Conservation (phyloP, 2,113 vertebrate genomes). For the Bufo gargarizans region DNA sequence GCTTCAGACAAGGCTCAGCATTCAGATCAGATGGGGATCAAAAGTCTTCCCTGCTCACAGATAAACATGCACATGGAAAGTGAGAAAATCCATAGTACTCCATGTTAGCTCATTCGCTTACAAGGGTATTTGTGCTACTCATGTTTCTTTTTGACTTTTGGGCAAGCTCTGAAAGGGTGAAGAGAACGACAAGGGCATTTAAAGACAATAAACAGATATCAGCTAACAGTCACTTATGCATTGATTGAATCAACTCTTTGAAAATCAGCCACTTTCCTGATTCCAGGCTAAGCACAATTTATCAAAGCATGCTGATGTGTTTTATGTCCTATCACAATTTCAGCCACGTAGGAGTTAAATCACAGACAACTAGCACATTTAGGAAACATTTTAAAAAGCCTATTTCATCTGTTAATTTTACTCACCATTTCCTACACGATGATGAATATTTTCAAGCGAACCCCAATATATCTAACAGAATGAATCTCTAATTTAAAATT, state of each 20-base stretch:
- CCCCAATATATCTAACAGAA: not conserved
- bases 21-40: slow-evolving; percentile 35
- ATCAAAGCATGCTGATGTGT: slow-evolving; percentile 3
- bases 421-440: not conserved
- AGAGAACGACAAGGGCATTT: not conserved
- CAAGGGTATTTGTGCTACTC: slow-evolving; percentile 19
- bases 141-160: not conserved
- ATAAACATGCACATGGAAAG: not conserved
- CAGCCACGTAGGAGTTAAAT: not conserved
- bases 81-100: slow-evolving; percentile 14
- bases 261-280: not conserved
- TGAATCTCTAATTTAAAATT: no score
- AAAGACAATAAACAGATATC: not conserved
- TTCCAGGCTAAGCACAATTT: not conserved
- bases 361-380: not conserved
- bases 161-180: not conserved
- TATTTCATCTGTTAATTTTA: not conserved
- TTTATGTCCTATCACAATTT: not conserved
- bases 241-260: slow-evolving; percentile 24
- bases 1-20: not conserved
- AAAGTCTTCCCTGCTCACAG: not conserved
- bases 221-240: not conserved
- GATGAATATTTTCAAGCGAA: not conserved
- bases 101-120: slow-evolving; percentile 17
- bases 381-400: not conserved